Conservation (phyloP, 2,113 vertebrate genomes). For the Colistium nudipinnis region DNA sequence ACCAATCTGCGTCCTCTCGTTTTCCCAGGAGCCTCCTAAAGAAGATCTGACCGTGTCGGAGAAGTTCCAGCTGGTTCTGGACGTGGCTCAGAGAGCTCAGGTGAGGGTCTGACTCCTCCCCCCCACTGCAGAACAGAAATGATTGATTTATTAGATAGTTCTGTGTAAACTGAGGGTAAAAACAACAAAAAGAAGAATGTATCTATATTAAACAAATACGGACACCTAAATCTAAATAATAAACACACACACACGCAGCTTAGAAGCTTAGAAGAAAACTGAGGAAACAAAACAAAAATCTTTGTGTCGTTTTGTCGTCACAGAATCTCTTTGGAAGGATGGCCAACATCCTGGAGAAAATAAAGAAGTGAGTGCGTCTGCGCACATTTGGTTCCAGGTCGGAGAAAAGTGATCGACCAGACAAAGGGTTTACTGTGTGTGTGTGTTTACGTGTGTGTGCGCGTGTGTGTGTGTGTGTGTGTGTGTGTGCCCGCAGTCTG, state of each 20-base stretch:
- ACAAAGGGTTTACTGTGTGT: not conserved
- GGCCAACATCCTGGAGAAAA: constrained; percentile 97
- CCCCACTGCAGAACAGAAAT: not conserved
- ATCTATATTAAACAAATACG: too few relatives aligned
- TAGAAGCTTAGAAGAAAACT: not conserved
- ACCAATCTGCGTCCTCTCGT: not conserved
- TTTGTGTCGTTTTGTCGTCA: not conserved
- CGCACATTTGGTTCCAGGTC: not conserved
- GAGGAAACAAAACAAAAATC: not conserved
- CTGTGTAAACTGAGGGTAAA: too few relatives aligned
- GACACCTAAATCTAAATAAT: too few relatives aligned
- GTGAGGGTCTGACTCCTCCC: constrained; percentile 63
- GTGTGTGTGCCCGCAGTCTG: constrained; percentile 75
- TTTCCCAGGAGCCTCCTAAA: constrained; percentile 89
- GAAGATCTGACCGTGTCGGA: constrained; percentile 96
- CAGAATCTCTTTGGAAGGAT: constrained; percentile 99
- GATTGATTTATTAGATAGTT: too few relatives aligned
- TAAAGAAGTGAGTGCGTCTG: constrained; percentile 90
- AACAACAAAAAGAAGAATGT: too few relatives aligned
- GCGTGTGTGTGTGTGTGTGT: constrained; percentile 18
- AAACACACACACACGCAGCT: not conserved
- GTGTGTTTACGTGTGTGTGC: constrained; percentile 25
- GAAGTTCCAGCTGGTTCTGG: constrained; percentile 97
- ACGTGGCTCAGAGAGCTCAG: constrained; percentile 98
- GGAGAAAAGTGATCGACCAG: not conserved